Evolutionary conservation across 1,140 invertebrate genomes (phyloP), one percentile per base, ranked within the genome.

Genomic region (Brachionus paranguensis): DNA sequence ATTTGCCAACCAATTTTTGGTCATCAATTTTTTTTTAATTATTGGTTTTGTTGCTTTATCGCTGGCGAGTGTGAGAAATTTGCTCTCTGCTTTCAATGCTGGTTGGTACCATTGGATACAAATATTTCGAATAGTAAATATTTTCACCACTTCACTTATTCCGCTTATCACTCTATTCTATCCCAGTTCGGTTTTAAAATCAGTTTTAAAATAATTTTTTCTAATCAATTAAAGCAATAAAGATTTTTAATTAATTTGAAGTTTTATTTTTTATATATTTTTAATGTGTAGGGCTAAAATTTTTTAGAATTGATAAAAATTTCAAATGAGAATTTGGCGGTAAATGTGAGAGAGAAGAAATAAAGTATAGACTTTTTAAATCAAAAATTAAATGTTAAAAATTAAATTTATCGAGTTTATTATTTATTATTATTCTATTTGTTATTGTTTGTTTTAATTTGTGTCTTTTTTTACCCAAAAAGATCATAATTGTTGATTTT

Each of bases 1-100:
- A 76, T 76, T 76, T 76, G 72, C 72, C 3, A 76, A 76, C 8
- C 72, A 76, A 50, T 76, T 76, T 76, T 50, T 76, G 27, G 72
- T 45, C 0, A 76, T 76, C 0, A 76, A 76, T n/a, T 76, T 76
- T 53, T 76, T 43, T 76, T 27, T 76, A 14, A 76, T 76, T 37
- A 20, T 76, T 50, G 47, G 72, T 50, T 76, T 76, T 76, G 41
- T 76, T 47, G 72, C 45, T 27, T n/a, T 76, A 5, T 50, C 43
- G 12, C 12, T 76, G 43, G 72, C 72, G 11, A 76, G 72, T 50
- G 50, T 76, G 45, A 76, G 72, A 76, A 76, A 76, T 76, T 45
- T 76, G 20, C 11, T 50, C 1, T 10, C 43, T 12, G 45, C 20
- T 50, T 50, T 76, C 12, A 76, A 76, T 33, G 43, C 43, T 27